Base-by-base conservation (phyloP, 2,797 vertebrate species). In the Sebastes baramenuke region DNA sequence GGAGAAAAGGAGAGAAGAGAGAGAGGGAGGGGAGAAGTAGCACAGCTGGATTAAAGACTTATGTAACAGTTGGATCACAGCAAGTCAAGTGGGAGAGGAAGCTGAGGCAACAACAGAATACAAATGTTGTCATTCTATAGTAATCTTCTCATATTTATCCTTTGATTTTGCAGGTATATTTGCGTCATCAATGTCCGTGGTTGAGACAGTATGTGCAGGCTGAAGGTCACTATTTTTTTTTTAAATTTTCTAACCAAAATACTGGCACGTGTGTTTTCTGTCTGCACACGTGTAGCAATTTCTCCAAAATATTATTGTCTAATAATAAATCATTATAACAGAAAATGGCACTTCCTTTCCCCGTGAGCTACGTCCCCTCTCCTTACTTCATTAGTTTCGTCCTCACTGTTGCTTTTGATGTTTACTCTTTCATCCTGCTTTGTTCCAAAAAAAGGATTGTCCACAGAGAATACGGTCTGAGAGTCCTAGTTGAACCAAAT, bases 21-120 rank as follows among this genome's bases (percentile, higher is more conserved):
- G 34, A 0, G 75, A 66, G 72, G 32, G 65, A 75, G 60, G 29
- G 80, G 46, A 70, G 84, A 92, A 87, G 90, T 85, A 87, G 87
- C 89, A 89, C 91, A 92, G 90, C 93, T 93, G 94, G 94, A 95
- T 94, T 94, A 92, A 87, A 91, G 92, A 89, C 81, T 94, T 94
- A 91, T 61, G 84, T 93, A 94, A 94, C 87, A 84, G 86, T 90
- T 89, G 84, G 93, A 92, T 94, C 90, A 84, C 77, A 49, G 79
- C 65, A 38, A 87, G 84, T 86, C 84, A 88, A 88, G 81, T 83
- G 76, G 75, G 80, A 88, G 81, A 87, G 68, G 72, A 77, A 85
- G 82, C 85, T 46, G 64, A 25, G 79, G 82, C 84, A 75, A 85
- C 73, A 90, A 68, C 84, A 74, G 77, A 87, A 89, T 86, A 83